phyloP scores from a whole-genome alignment of 2,797 vertebrate genomes.

The Ptychobarbus kaznakovi region DNA sequence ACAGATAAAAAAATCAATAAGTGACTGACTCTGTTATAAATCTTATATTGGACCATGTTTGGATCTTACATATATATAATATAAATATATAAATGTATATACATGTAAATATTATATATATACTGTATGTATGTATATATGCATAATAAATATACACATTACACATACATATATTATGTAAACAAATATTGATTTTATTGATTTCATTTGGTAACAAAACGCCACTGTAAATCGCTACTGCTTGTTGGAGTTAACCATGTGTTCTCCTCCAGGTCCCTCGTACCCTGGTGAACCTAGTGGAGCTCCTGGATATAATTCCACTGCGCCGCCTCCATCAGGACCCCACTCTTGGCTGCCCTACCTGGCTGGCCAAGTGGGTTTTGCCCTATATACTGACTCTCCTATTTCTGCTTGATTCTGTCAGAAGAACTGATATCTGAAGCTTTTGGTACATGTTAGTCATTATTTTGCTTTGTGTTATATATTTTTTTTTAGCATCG shows the following conservation, averaged over 20 bases:
- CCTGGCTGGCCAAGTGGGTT: conserved; percentile 75
- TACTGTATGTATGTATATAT: no score
- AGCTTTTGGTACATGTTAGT: background rate
- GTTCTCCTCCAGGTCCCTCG: conserved; percentile 84
- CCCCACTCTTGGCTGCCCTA: conserved; percentile 77
- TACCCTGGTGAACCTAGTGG: conserved; percentile 89
- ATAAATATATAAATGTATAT: no score
- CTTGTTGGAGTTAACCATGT: background rate
- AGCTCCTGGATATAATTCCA: conserved; percentile 76
- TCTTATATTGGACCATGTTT: no score
- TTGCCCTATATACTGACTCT: background rate
- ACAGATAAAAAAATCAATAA: no score
- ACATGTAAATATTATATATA: no score
- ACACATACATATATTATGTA: no score
- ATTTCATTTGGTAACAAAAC: background rate
- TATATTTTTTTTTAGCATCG: background rate
- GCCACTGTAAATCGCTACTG: background rate
- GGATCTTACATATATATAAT: no score
- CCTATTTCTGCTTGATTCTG: background rate
- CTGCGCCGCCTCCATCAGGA: conserved; percentile 82
- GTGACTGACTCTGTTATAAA: no score
- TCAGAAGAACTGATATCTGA: background rate
- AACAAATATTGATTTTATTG: no score
- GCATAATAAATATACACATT: no score
- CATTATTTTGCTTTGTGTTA: background rate